phyloP scores from a whole-genome alignment of 2,888 invertebrate genomes.

The Acronicta leporina region DNA sequence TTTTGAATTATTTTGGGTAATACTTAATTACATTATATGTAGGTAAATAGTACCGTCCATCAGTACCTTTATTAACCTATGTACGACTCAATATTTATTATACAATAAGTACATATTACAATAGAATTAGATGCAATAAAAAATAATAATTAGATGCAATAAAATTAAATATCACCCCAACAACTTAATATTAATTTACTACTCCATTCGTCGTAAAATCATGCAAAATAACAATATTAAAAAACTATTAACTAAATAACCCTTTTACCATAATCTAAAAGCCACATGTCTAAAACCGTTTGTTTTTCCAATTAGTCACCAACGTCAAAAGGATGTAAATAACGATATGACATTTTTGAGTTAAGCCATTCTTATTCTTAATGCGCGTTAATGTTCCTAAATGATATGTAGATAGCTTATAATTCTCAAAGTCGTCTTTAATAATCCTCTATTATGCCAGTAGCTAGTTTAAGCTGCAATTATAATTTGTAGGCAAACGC shows the following conservation, averaged over 20 bases:
- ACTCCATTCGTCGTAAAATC: background rate
- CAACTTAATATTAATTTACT: background rate
- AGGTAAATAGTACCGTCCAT: no score
- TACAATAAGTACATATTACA: no score
- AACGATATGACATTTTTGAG: slow-evolving; percentile 24
- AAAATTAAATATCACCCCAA: background rate
- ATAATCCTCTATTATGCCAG: slow-evolving; percentile 61
- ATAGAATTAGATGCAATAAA: no score
- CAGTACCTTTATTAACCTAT: no score
- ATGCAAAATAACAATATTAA: background rate
- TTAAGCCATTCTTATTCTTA: slow-evolving; percentile 38
- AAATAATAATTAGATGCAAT: no score
- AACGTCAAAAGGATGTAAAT: slow-evolving; percentile 31
- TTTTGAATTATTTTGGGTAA: no score
- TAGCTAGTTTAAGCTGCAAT: slow-evolving; percentile 53
- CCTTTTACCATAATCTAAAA: slow-evolving; percentile 2
- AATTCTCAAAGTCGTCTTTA: slow-evolving; percentile 64
- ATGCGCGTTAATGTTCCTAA: slow-evolving; percentile 59
- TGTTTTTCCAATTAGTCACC: slow-evolving; percentile 23
- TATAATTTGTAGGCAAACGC: slow-evolving; percentile 53
- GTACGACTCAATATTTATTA: no score
- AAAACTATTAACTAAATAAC: background rate
- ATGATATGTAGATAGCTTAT: slow-evolving; percentile 73
- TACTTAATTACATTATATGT: no score
- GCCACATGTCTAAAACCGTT: slow-evolving; percentile 26